A percentile compares a stretch with the other conserved stretches of the same genome.
Conservation (phyloP, 2,888 invertebrate genomes). For the Eucriotettix oculatus region DNA sequence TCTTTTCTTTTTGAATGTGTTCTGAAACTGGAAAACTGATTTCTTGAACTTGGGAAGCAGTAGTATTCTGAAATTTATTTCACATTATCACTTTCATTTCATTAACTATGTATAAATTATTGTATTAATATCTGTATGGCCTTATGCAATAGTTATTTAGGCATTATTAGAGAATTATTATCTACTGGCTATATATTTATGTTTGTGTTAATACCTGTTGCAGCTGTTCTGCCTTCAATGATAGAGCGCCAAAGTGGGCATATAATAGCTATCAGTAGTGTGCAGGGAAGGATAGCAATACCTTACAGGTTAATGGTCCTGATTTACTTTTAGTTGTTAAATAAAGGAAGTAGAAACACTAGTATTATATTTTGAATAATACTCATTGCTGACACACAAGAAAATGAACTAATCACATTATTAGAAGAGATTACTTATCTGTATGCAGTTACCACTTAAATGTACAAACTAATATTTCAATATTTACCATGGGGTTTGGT, state of each 20-base stretch:
- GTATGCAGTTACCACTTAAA: too few species aligned
- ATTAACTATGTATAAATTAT: not conserved
- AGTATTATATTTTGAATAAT: not conserved
- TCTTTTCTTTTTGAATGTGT: too few species aligned
- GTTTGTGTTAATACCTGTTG: slow-evolving; percentile 19
- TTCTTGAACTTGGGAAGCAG: too few species aligned
- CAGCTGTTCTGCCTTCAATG: slow-evolving; percentile 74
- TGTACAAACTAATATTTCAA: too few species aligned
- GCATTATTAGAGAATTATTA: too few species aligned
- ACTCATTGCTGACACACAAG: too few species aligned
- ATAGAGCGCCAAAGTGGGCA: slow-evolving; percentile 55
- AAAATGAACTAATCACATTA: too few species aligned
- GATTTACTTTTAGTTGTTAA: not conserved
- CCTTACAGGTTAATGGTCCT: slow-evolving; percentile 42
- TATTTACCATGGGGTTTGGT: too few species aligned
- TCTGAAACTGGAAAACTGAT: too few species aligned
- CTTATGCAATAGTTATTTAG: too few species aligned
- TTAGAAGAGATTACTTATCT: too few species aligned
- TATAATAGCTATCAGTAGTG: slow-evolving; percentile 77
- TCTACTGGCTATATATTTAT: too few species aligned
- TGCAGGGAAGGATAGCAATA: slow-evolving; percentile 82
- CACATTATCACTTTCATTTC: not conserved
- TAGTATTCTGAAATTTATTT: not conserved
- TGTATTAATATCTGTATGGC: not conserved
- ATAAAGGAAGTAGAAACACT: not conserved